Base-by-base conservation (phyloP, 2,888 invertebrate genomes). In the Galerucella nymphaeae region DNA sequence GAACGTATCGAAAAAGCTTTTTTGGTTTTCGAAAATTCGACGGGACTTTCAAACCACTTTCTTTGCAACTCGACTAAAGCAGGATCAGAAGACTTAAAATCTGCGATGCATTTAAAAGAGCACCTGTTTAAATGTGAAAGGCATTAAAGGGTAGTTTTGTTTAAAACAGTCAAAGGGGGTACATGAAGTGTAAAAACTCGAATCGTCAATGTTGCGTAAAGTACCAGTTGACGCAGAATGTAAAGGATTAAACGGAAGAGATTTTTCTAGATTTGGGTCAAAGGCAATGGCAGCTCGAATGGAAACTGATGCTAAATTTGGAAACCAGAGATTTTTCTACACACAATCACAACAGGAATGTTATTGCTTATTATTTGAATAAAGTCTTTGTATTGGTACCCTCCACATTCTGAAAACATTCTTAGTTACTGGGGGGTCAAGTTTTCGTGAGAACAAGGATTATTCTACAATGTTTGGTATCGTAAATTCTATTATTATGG, bases 171-270 rank as follows among this genome's bases (percentile, higher is more conserved):
- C 59, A 68, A 68, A 68, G 67, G 30, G 59, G 30, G 59, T 67
- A 48, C 38, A 59, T 67, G 61, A 42, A 68, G 67, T 68, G 67
- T 68, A 45, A 68, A 68, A 23, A 41, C 48, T 61, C 38, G n/a
- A 23, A 48, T 59, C 30, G 42, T 55, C 59, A 42, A 68, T 68
- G 67, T 68, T 48, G 67, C 67, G 67, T 61, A 41, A 68, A 68
- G 61, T 23, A 18, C 20, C 58, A 59, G 38, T 59, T 38, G 59
- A 38, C 30, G 59, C 42, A 38, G 38, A 38, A 42, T n/a, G 14
- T 59, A 59, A 59, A 59, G n/a, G 38, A 38, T 4, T 14, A n/a
- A 53, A 42, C n/a, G 42, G 61, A 62, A 38, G 16, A 62, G 61
- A 53, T 53, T 53, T 53, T 53, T 53, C 45, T 23, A 30, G 58